Evolutionary conservation across 2,797 vertebrate species (phyloP), one percentile per base, ranked within the genome.

Genomic region (Malacoctenus gilli): DNA sequence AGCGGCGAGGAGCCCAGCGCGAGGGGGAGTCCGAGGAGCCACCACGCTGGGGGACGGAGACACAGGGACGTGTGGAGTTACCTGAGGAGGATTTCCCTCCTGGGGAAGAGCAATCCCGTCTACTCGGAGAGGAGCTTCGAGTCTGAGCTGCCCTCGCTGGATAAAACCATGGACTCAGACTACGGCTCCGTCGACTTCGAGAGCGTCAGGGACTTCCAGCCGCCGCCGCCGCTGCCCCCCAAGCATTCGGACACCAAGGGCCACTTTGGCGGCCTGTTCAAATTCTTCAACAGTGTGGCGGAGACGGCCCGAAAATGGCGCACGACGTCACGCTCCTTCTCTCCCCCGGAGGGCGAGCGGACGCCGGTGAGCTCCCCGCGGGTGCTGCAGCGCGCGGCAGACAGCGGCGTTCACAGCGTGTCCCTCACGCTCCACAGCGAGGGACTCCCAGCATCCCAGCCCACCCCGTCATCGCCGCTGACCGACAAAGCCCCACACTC

Each of bases 41-140:
- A 82, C 53, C 79, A 75, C 56, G 84, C 87, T 30, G 78, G 75
- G 64, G 83, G 78, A 50, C 91, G 87, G 62, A 91, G 77, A 69
- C 84, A 91, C 21, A 93, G 91, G 65, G 94, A 95, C 40, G 92
- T 96, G 60, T 96, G 94, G 93, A 94, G 88, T 76, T 96, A 95
- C 85, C 77, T 95, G 70, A 95, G 91, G 88, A 92, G 92, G 71
- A 93, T 95, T 85, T 95, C 95, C 35, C 68, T 94, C 52, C 81
- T 92, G 53, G 89, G 89, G 72, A 93, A 88, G 71, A 89, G 91
- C 69, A 85, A 88, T 57, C 86, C 92, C 16, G 91, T 84, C 48
- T 83, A 85, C 56, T 75, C 90, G 14, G 91, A 94, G 79, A 91
- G 89, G 84, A 93, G 91, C 57, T 88, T 90, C 50, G 92, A 93